These are phyloP conservation scores for Pterocles burchelli DNA, from an alignment of 2,113 vertebrate genomes.

Conservation along the genomic window DNA sequence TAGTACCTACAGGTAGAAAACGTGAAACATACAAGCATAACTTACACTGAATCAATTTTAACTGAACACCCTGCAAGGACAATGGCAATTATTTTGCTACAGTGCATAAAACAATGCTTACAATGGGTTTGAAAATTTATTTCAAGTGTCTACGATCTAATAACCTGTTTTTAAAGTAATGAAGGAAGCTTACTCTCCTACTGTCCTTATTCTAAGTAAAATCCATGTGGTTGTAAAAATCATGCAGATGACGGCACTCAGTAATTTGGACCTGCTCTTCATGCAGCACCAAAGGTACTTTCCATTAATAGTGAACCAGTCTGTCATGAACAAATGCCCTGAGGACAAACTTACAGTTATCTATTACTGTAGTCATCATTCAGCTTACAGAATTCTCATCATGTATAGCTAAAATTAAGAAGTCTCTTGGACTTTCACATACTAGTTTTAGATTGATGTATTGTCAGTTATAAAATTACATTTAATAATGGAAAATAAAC, in stretches of 20 bases:
- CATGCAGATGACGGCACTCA: background rate
- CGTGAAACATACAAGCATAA: background rate
- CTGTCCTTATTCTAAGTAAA: background rate
- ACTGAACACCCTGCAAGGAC: background rate
- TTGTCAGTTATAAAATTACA: background rate
- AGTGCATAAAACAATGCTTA: background rate
- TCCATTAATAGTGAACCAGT: background rate
- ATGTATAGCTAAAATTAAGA: background rate
- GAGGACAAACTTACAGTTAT: background rate
- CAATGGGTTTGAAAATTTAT: background rate
- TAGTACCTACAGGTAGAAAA: background rate
- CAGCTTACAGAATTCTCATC: background rate
- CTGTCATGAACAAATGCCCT: background rate
- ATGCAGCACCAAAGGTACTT: background rate
- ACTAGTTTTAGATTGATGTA: background rate
- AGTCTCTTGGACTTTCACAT: background rate
- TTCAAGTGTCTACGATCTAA: background rate
- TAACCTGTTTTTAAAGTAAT: background rate
- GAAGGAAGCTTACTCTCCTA: background rate
- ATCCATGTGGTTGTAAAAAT: background rate
- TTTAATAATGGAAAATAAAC: background rate
- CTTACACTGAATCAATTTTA: background rate
- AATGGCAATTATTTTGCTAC: background rate
- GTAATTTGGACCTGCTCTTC: background rate
- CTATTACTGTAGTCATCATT: background rate